Conservation (phyloP, 1,140 invertebrate genomes). For the Callitettix versicolor region DNA sequence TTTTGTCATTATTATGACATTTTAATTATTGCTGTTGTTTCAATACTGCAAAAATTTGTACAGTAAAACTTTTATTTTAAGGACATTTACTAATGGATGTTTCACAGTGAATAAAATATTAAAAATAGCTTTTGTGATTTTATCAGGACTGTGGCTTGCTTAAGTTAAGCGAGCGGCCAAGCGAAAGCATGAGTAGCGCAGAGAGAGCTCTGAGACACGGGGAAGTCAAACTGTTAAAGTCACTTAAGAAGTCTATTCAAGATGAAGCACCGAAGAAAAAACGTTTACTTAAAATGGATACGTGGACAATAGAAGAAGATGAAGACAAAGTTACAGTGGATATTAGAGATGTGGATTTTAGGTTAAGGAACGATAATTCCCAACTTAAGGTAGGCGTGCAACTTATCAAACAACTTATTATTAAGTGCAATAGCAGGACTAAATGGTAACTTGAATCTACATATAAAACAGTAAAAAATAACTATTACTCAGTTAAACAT, state of each 20-base stretch:
- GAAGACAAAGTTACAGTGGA: slow-evolving; percentile 50
- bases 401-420: slow-evolving; percentile 18
- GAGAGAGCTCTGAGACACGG: slow-evolving; percentile 73
- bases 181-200: slow-evolving; percentile 50
- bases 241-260: slow-evolving; percentile 57
- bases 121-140: too few species aligned
- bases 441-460: too few species aligned
- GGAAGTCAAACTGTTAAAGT: slow-evolving; percentile 73
- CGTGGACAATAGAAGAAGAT: slow-evolving; percentile 41
- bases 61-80: too few species aligned
- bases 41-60: too few species aligned
- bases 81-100: too few species aligned
- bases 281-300: slow-evolving; percentile 47
- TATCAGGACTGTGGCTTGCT: slow-evolving; percentile 57
- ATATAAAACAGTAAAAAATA: too few species aligned
- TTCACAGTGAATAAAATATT: too few species aligned
- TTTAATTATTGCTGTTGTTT: too few species aligned
- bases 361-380: slow-evolving; percentile 58
- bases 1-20: too few species aligned
- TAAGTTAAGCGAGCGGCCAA: slow-evolving; percentile 37
- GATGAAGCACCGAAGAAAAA: slow-evolving; percentile 58
- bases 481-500: too few species aligned
- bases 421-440: slow-evolving; percentile 12
- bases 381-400: slow-evolving; percentile 44
- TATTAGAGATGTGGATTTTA: slow-evolving; percentile 86